phyloP scores from a whole-genome alignment of 2,113 vertebrate species.

The Physeter macrocephalus region DNA sequence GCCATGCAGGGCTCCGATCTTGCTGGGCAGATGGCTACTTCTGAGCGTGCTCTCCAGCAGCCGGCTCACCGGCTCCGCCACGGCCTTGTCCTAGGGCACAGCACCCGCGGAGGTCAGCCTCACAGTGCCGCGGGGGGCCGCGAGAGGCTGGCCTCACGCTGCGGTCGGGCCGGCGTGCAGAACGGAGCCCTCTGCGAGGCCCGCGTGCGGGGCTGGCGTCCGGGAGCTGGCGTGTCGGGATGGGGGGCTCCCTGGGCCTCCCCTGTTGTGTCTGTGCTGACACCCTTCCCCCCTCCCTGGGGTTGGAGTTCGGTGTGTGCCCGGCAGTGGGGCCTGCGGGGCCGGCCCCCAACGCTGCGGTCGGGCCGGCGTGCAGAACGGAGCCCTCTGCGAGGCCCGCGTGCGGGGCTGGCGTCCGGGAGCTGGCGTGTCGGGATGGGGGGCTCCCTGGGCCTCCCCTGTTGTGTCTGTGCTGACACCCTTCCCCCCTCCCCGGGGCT shows the following conservation, averaged over 20 bases:
- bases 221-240: fast-evolving
- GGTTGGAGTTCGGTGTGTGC: fast-evolving
- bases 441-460: neutral
- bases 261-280: no score
- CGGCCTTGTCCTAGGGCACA: constrained; percentile 89
- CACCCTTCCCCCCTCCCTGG: neutral
- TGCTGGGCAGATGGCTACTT: constrained; percentile 94
- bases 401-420: fast-evolving
- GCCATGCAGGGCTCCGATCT: constrained; percentile 94
- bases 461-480: no score
- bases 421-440: fast-evolving
- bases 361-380: neutral
- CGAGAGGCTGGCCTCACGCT: fast-evolving
- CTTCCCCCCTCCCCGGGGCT: neutral
- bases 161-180: fast-evolving
- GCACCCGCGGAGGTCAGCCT: neutral
- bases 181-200: neutral
- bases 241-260: neutral
- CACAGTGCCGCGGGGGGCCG: fast-evolving
- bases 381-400: fast-evolving
- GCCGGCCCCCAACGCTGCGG: fast-evolving
- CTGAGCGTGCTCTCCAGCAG: constrained; percentile 92
- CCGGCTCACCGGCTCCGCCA: constrained; percentile 93
- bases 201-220: fast-evolving
- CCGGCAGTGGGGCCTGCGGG: fast-evolving